These are phyloP conservation scores for Sebastes cheni DNA, from an alignment of 2,797 vertebrate species.

Conservation along the genomic window DNA sequence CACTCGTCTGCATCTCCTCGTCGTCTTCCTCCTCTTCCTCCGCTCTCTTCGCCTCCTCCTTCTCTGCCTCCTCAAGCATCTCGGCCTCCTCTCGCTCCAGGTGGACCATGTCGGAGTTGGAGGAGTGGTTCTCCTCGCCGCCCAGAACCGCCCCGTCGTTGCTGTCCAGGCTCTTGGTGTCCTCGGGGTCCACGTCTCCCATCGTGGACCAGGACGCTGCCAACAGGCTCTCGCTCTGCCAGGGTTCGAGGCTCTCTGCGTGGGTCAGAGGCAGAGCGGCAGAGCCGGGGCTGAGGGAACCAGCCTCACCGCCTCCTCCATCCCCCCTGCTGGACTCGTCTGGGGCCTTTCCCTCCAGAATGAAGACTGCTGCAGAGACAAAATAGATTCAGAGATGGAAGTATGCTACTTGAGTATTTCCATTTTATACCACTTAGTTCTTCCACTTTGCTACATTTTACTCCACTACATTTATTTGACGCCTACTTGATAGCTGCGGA, in stretches of 20 bases:
- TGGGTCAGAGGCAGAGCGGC: constrained; percentile 77
- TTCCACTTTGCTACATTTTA: not conserved
- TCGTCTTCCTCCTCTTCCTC: constrained; percentile 83
- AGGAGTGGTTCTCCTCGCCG: constrained; percentile 91
- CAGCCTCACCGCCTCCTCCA: constrained; percentile 77
- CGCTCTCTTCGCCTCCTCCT: constrained; percentile 72
- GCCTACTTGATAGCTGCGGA: not conserved
- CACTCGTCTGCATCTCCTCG: constrained; percentile 82
- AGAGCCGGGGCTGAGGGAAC: constrained; percentile 77
- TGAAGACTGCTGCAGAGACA: constrained; percentile 74
- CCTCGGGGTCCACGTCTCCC: constrained; percentile 87
- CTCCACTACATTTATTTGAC: too few species aligned
- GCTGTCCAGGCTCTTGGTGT: constrained; percentile 91
- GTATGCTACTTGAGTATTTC: not conserved
- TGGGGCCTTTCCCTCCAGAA: constrained; percentile 87
- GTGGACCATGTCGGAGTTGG: constrained; percentile 92
- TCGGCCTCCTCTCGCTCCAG: constrained; percentile 89
- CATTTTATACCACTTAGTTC: not conserved
- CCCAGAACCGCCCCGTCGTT: constrained; percentile 75
- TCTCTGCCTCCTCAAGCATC: constrained; percentile 74
- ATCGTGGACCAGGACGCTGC: constrained; percentile 95
- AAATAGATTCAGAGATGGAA: not conserved
- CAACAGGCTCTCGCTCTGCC: constrained; percentile 85
- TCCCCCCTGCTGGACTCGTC: constrained; percentile 82
- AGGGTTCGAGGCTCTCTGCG: constrained; percentile 74